Conservation (phyloP, 2,888 invertebrate genomes). For the Hypselothyrea guttata region DNA sequence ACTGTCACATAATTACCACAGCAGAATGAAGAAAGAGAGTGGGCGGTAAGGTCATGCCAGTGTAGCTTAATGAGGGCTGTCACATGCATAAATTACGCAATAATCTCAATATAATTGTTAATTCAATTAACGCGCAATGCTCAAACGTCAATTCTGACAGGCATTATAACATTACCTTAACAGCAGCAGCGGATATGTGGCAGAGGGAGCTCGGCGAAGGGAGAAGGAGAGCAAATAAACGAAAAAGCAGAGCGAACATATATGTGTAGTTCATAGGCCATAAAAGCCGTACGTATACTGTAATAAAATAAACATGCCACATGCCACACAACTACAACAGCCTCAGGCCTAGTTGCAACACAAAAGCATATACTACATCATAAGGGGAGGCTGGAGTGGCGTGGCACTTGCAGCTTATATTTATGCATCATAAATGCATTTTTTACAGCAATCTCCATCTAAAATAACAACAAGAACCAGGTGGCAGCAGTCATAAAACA, state of each 20-base stretch:
- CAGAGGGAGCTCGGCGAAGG: neutral
- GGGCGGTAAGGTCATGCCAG: neutral
- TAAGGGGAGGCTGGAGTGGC: neutral
- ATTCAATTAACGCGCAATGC: conserved; percentile 60
- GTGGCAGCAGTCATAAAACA: conserved; percentile 59
- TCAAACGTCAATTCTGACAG: conserved; percentile 41
- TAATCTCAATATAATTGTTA: conserved; percentile 67
- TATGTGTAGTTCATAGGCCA: conserved; percentile 50
- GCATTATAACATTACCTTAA: neutral
- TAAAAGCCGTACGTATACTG: conserved; percentile 49
- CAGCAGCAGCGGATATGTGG: neutral
- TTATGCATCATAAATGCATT: conserved; percentile 73
- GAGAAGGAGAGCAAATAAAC: conserved; percentile 26
- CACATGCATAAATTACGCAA: conserved; percentile 59
- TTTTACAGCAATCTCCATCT: conserved; percentile 26
- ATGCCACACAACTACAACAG: conserved; percentile 17
- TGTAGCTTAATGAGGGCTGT: conserved; percentile 29
- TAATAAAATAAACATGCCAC: conserved; percentile 58
- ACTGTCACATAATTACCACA: conserved; percentile 4
- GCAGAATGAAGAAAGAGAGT: neutral
- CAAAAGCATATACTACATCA: too few relatives aligned
- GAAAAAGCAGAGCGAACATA: conserved; percentile 16
- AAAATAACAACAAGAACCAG: conserved; percentile 9
- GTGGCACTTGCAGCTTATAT: conserved; percentile 53
- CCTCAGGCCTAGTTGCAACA: conserved; percentile 22